phyloP scores from a whole-genome alignment of 2,113 vertebrate genomes.

The Amazona vittata region DNA sequence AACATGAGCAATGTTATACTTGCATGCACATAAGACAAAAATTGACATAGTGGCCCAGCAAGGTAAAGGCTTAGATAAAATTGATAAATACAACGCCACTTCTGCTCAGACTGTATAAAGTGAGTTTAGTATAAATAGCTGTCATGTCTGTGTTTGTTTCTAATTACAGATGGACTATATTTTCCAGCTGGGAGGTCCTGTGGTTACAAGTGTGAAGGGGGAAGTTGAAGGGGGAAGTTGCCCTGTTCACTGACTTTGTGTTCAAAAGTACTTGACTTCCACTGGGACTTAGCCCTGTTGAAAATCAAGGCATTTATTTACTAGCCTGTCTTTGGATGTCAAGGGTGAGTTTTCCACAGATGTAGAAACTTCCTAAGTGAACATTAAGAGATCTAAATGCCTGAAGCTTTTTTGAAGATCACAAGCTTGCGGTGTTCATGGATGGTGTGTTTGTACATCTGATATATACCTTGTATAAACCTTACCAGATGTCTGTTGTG shows the following conservation, averaged over 20 bases:
- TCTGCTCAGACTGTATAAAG: not conserved
- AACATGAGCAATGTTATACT: constrained; percentile 14
- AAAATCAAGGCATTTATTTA: not conserved
- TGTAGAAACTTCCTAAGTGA: not conserved
- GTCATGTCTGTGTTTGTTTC: not conserved
- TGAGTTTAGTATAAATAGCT: not conserved
- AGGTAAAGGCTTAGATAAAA: not conserved
- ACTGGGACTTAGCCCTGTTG: not conserved
- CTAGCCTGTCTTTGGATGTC: not conserved
- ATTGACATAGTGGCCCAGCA: not conserved
- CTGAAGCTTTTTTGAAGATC: not conserved
- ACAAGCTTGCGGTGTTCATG: not conserved
- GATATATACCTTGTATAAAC: not conserved
- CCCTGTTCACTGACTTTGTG: not conserved
- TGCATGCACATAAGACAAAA: not conserved
- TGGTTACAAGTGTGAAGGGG: not conserved
- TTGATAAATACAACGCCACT: not conserved
- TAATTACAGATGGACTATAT: not conserved
- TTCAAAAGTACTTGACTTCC: not conserved
- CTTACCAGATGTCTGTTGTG: not conserved
- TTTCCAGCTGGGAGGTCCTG: not conserved
- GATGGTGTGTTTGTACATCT: not conserved
- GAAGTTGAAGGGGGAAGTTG: not conserved
- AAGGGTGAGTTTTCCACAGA: not conserved
- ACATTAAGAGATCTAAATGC: not conserved